A percentile compares a stretch with the other conserved stretches of the same genome.
These are phyloP conservation scores for Gallinago stenura DNA, from an alignment of 2,797 vertebrate genomes.

Conservation along the genomic window DNA sequence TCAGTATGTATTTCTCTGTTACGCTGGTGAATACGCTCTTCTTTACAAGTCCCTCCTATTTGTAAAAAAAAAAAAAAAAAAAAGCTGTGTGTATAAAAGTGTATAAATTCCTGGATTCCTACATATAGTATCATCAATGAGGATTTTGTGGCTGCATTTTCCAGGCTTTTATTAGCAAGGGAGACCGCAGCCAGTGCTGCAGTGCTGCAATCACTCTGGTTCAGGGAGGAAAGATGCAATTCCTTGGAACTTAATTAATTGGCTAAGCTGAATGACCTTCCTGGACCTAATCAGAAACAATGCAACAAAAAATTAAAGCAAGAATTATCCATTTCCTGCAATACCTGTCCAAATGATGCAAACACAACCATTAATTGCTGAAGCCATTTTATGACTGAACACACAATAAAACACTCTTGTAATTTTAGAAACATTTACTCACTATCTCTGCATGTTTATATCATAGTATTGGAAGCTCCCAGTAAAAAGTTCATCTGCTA, in stretches of 20 bases:
- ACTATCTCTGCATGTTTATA: neutral
- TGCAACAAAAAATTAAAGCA: constrained; percentile 14
- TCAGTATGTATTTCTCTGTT: neutral
- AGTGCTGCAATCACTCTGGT: neutral
- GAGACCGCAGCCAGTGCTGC: neutral
- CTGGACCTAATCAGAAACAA: constrained; percentile 18
- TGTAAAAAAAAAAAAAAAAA: neutral
- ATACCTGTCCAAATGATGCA: neutral
- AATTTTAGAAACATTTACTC: neutral
- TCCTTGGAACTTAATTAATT: constrained; percentile 40
- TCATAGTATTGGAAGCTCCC: neutral
- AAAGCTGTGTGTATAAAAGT: neutral
- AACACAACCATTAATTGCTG: neutral
- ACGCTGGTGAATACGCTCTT: neutral
- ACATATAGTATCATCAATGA: neutral
- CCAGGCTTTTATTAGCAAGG: neutral
- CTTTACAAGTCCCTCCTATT: neutral
- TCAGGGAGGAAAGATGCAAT: constrained; percentile 19
- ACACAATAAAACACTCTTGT: neutral
- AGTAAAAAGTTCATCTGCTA: neutral
- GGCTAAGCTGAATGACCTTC: neutral
- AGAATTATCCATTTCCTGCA: constrained; percentile 9
- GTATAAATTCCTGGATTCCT: neutral
- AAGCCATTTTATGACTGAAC: neutral
- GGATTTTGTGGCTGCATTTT: neutral